Percentiles rank a stretch among this genome's conserved stretches.
Conservation (phyloP, 2,888 invertebrate genomes). For the Macrosiphum euphorbiae region DNA sequence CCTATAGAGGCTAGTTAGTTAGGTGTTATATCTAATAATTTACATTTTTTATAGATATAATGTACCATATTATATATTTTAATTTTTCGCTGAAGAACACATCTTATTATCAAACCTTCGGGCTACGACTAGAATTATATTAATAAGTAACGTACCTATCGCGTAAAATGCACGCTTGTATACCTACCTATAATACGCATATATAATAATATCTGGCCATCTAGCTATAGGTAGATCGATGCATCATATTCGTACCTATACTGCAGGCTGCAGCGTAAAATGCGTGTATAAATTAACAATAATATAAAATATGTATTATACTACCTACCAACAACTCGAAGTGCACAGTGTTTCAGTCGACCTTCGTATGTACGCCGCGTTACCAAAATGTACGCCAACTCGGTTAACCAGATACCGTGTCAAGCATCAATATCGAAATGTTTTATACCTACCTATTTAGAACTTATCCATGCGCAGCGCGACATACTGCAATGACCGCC, state of each 20-base stretch:
- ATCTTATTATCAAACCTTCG: neutral
- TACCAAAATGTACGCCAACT: slow-evolving; percentile 41
- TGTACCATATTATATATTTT: neutral
- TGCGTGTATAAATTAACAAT: too few relatives aligned
- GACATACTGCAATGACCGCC: neutral
- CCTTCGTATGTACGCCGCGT: slow-evolving; percentile 15
- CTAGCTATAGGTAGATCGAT: neutral
- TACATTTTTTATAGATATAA: neutral
- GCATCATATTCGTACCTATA: too few relatives aligned
- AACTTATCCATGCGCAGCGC: slow-evolving; percentile 35
- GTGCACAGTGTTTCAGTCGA: neutral
- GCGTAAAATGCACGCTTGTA: neutral
- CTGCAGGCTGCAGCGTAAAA: too few relatives aligned
- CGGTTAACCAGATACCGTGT: slow-evolving; percentile 39
- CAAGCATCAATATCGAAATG: slow-evolving; percentile 45
- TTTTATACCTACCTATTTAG: neutral
- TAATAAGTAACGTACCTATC: neutral
- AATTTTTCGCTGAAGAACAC: neutral
- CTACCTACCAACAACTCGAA: neutral
- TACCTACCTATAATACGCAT: neutral
- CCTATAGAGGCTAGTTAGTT: neutral
- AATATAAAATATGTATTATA: too few relatives aligned
- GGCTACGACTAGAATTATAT: neutral
- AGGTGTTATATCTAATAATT: neutral
- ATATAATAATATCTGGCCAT: neutral